phyloP scores from a whole-genome alignment of 2,888 invertebrate species.

The Apodemia mormo region DNA sequence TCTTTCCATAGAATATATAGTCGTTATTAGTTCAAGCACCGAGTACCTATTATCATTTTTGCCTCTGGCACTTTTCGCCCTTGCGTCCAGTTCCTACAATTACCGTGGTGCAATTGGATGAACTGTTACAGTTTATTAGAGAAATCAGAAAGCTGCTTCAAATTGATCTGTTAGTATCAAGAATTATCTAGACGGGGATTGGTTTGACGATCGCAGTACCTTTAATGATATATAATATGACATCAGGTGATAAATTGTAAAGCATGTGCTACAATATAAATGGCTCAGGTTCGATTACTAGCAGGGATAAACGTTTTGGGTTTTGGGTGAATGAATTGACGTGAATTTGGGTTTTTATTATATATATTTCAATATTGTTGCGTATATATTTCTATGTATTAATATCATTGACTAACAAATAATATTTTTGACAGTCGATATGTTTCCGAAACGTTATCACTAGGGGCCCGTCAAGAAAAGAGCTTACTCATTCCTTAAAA shows the following conservation, averaged over 20 bases:
- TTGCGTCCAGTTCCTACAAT: conserved; percentile 51
- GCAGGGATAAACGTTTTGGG: too few relatives aligned
- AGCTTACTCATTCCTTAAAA: too few relatives aligned
- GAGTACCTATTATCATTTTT: conserved; percentile 47
- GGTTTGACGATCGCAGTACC: conserved; percentile 3
- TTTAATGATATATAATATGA: conserved; percentile 3
- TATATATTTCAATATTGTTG: too few relatives aligned
- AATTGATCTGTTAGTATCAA: conserved; percentile 1
- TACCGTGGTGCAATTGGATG: conserved; percentile 43
- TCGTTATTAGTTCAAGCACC: conserved; percentile 46
- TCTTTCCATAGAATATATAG: conserved; percentile 41
- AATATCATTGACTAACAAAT: too few relatives aligned
- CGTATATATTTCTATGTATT: too few relatives aligned
- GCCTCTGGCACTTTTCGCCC: conserved; percentile 50
- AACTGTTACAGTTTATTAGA: conserved; percentile 34
- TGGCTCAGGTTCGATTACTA: too few relatives aligned
- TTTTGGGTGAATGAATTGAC: too few relatives aligned
- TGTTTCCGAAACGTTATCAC: too few relatives aligned
- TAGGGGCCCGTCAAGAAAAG: too few relatives aligned
- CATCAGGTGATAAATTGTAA: background rate
- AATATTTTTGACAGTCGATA: too few relatives aligned
- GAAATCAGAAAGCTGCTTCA: conserved; percentile 8
- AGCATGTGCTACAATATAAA: too few relatives aligned
- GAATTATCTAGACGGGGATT: background rate
- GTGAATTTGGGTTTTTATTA: too few relatives aligned